Conservation (phyloP, 2,888 invertebrate species). For the Melipona bicolor region DNA sequence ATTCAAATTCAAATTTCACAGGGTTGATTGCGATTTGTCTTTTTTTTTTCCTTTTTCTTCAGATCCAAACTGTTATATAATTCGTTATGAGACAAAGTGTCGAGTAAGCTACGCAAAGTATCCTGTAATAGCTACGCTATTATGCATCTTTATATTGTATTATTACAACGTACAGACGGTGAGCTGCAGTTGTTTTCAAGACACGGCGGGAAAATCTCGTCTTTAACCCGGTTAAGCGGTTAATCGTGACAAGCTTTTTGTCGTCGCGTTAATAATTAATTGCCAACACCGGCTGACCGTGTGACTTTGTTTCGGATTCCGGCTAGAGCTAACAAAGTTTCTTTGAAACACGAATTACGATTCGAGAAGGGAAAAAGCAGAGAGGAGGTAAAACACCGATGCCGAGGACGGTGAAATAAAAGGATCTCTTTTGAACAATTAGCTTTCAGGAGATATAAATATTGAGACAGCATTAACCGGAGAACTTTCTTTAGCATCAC, state of each 20-base stretch:
- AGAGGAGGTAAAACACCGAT: neutral
- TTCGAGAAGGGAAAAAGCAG: slow-evolving; percentile 8
- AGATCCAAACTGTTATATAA: no score
- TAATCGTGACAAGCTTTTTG: slow-evolving; percentile 13
- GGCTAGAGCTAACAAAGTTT: neutral
- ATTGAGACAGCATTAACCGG: slow-evolving; percentile 25
- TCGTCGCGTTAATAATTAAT: slow-evolving; percentile 31
- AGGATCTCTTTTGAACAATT: slow-evolving; percentile 22
- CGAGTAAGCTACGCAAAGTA: no score
- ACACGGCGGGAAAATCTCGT: no score
- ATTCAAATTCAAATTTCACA: no score
- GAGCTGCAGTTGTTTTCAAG: no score
- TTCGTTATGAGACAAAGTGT: no score
- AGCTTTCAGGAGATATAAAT: slow-evolving; percentile 19
- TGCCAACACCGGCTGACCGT: neutral
- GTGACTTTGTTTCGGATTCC: slow-evolving; percentile 17
- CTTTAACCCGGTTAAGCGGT: no score
- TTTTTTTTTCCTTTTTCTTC: no score
- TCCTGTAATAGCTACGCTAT: no score
- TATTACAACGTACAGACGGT: no score
- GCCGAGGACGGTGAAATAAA: neutral
- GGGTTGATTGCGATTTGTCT: no score
- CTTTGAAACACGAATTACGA: slow-evolving; percentile 25
- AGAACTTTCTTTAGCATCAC: slow-evolving; percentile 7
- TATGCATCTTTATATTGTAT: no score